These are phyloP conservation scores for Cosmopolites sordidus DNA, from an alignment of 2,888 invertebrate genomes.

Conservation along the genomic window DNA sequence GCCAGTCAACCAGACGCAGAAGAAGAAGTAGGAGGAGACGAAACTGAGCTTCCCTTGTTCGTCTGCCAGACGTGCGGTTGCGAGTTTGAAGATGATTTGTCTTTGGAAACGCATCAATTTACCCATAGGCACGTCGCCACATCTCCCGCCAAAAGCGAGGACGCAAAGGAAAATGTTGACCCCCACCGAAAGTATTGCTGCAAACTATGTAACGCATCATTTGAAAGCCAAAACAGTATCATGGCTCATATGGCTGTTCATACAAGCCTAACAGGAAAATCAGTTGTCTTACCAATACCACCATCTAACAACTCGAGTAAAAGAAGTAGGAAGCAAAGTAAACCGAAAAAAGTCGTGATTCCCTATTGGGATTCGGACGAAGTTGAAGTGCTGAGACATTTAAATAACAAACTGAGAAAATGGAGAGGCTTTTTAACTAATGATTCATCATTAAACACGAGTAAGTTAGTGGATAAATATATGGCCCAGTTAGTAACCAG, in stretches of 20 bases:
- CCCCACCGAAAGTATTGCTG: constrained; percentile 48
- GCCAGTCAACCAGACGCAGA: constrained; percentile 42
- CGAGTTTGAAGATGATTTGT: constrained; percentile 53
- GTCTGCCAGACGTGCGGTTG: constrained; percentile 54
- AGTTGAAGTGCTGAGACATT: constrained; percentile 38
- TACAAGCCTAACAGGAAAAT: constrained; percentile 41
- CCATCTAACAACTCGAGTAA: constrained; percentile 37
- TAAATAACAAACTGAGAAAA: constrained; percentile 39
- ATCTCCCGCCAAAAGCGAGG: constrained; percentile 51
- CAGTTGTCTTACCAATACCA: constrained; percentile 35
- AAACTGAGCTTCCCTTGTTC: constrained; percentile 49
- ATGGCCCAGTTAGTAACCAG: constrained; percentile 44
- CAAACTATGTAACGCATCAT: constrained; percentile 48
- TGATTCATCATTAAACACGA: constrained; percentile 31
- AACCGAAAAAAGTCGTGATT: constrained; percentile 50
- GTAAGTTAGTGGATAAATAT: constrained; percentile 44
- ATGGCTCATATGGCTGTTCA: constrained; percentile 52
- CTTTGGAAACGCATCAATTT: constrained; percentile 50
- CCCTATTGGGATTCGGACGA: constrained; percentile 44
- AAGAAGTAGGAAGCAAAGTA: constrained; percentile 50
- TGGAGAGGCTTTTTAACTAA: constrained; percentile 35
- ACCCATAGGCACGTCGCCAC: constrained; percentile 49
- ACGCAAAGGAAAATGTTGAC: constrained; percentile 47
- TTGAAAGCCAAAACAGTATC: constrained; percentile 48
- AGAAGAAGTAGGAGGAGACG: constrained; percentile 43